A percentile compares a stretch with the other conserved stretches of the same genome.
These are phyloP conservation scores for Caenorhabditis afra DNA, from an alignment of 2,888 invertebrate species.

Conservation along the genomic window DNA sequence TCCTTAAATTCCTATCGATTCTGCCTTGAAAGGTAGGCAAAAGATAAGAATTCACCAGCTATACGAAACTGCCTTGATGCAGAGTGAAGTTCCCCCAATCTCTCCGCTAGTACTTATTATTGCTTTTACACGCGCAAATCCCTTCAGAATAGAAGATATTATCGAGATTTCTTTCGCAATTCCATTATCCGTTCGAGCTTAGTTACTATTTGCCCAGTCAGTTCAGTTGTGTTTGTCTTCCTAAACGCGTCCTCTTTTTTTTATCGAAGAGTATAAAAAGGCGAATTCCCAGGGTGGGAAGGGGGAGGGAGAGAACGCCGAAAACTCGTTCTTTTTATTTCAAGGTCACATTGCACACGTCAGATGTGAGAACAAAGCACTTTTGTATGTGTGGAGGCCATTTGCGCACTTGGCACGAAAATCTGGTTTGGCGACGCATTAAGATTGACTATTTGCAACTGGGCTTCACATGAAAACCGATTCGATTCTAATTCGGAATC, in stretches of 20 bases:
- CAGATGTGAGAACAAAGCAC: conserved; percentile 57
- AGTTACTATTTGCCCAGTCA: conserved; percentile 24
- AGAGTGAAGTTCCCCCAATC: too few relatives aligned
- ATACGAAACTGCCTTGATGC: too few relatives aligned
- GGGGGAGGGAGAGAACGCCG: conserved; percentile 22
- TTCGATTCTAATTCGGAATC: neutral
- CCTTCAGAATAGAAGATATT: too few relatives aligned
- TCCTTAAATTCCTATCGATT: neutral
- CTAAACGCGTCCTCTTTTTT: neutral
- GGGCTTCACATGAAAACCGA: neutral
- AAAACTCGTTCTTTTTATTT: conserved; percentile 44
- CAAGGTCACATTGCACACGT: conserved; percentile 58
- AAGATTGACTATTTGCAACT: neutral
- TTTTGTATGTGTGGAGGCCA: conserved; percentile 53
- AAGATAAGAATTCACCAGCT: too few relatives aligned
- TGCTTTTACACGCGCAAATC: too few relatives aligned
- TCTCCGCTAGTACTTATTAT: too few relatives aligned
- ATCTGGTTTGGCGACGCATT: conserved; percentile 53
- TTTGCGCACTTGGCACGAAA: conserved; percentile 58
- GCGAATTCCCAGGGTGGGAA: too few relatives aligned
- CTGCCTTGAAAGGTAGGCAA: too few relatives aligned
- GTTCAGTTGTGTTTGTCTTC: neutral
- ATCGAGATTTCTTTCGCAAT: neutral
- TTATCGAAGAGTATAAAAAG: too few relatives aligned
- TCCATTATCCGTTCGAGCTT: neutral